Evolutionary conservation across 2,888 invertebrate species (phyloP).

Genomic region (Lepidocyrtinus sp.): DNA sequence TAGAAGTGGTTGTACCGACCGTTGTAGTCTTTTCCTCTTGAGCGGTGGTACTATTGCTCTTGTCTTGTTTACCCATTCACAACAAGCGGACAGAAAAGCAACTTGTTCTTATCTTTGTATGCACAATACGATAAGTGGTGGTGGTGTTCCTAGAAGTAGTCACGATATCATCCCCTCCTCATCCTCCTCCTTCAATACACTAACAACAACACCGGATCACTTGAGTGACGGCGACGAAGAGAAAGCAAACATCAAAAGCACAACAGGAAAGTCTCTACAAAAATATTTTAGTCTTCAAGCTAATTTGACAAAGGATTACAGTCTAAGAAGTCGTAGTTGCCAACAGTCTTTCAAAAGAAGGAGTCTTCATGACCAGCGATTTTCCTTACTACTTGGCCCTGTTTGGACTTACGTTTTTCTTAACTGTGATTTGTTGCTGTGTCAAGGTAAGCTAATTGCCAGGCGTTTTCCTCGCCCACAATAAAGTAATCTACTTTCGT

Average conservation of each 20-base stretch:
- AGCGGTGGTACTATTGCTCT: background rate
- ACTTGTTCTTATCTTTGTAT: conserved; percentile 13
- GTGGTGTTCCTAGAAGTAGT: conserved; percentile 8
- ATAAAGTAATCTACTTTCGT: conserved; percentile 7
- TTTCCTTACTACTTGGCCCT: conserved; percentile 69
- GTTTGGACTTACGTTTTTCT: conserved; percentile 69
- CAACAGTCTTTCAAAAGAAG: conserved; percentile 58
- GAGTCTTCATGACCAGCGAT: conserved; percentile 68
- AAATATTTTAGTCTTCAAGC: no score
- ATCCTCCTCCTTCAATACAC: no score
- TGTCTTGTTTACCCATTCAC: conserved; percentile 2
- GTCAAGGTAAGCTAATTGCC: conserved; percentile 62
- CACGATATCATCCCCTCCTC: background rate
- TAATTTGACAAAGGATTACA: background rate
- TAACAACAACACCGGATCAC: no score
- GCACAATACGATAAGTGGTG: background rate
- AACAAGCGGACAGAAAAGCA: background rate
- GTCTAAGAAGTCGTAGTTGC: conserved; percentile 23
- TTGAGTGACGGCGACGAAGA: no score
- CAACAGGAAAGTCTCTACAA: background rate
- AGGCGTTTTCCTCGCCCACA: background rate
- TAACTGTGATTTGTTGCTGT: conserved; percentile 69
- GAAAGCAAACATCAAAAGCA: background rate
- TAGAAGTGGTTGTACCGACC: conserved; percentile 40
- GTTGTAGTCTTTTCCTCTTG: conserved; percentile 7